Base-by-base conservation (phyloP, 2,113 vertebrate species). In the Corvus hawaiiensis region DNA sequence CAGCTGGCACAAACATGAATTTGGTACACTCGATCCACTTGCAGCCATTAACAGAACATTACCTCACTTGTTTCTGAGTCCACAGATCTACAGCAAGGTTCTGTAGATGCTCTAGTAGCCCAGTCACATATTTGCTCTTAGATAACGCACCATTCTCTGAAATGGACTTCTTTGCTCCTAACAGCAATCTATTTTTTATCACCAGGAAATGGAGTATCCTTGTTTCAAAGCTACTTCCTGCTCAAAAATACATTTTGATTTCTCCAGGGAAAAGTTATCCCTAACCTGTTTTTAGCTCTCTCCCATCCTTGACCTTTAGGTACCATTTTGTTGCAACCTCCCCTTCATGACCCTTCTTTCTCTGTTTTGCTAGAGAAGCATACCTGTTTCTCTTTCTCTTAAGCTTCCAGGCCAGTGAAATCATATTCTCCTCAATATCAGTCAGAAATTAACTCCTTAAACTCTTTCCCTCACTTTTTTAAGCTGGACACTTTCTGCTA, bases 221-320 rank as follows among this genome's bases (percentile, higher is more conserved):
- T 97, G 33, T 86, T 89, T 86, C 59, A 95, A 83, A 96, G 87
- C 43, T 93, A 95, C 87, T 95, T 96, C 95, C 95, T 95, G 90
- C 52, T 95, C 61, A 82, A 90, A 96, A 96, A 94, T 88, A 80
- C 33, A 49, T 94, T 93, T 91, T 87, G 74, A 91, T 93, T 94
- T 95, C 87, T 93, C 78, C 52, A 83, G 89, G 88, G 79, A 95
- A 96, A 95, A 37, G 44, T 77, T 80, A 56, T 91, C 85, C 56
- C 39, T 93, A 88, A 80, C 35, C 66, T 87, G 55, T 92, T 96
- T 95, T 96, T 94, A 89, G 28, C 43, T 94, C 32, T 87, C 74
- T 89, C 66, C 28, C n/a, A 96, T 95, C 91, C 93, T 95, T 97
- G 95, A 96, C 84, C 91, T 95, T 92, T 73, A 77, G 72, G 84